These are phyloP conservation scores for Drosophila pseudotalamancana DNA, from an alignment of 2,888 invertebrate species.

Conservation along the genomic window DNA sequence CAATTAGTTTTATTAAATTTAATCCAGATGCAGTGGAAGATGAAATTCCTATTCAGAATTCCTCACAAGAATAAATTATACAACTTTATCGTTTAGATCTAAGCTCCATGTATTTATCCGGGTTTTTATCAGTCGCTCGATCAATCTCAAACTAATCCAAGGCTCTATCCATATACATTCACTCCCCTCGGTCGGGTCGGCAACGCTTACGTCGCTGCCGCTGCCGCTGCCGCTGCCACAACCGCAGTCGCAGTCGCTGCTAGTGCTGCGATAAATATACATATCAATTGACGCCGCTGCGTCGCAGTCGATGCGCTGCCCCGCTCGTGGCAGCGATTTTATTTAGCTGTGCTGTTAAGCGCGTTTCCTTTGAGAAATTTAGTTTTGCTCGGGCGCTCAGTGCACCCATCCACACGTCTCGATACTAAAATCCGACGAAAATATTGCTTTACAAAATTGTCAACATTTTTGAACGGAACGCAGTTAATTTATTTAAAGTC, in stretches of 20 bases:
- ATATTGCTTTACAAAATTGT: not conserved
- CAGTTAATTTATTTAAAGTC: slow-evolving; percentile 9
- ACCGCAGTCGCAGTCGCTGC: not conserved
- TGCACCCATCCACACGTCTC: slow-evolving; percentile 56
- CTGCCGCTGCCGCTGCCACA: not conserved
- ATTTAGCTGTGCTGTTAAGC: slow-evolving; percentile 60
- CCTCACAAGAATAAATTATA: not conserved
- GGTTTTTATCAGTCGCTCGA: not conserved
- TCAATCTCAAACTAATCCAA: slow-evolving; percentile 18
- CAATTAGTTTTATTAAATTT: not conserved
- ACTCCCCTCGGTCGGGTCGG: too few species aligned
- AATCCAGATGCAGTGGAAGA: not conserved
- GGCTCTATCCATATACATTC: slow-evolving; percentile 5
- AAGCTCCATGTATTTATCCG: not conserved
- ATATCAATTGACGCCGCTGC: slow-evolving; percentile 27
- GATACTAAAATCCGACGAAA: slow-evolving; percentile 27
- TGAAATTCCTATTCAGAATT: too few species aligned
- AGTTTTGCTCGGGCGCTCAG: slow-evolving; percentile 74
- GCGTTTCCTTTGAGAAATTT: slow-evolving; percentile 75
- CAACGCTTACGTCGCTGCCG: slow-evolving; percentile 5
- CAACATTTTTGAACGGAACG: not conserved
- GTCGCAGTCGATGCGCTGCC: slow-evolving; percentile 31
- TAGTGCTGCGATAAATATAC: slow-evolving; percentile 9
- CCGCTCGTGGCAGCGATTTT: slow-evolving; percentile 11
- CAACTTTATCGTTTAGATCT: not conserved